Conservation (phyloP, 2,113 vertebrate genomes). For the Thymallus thymallus region DNA sequence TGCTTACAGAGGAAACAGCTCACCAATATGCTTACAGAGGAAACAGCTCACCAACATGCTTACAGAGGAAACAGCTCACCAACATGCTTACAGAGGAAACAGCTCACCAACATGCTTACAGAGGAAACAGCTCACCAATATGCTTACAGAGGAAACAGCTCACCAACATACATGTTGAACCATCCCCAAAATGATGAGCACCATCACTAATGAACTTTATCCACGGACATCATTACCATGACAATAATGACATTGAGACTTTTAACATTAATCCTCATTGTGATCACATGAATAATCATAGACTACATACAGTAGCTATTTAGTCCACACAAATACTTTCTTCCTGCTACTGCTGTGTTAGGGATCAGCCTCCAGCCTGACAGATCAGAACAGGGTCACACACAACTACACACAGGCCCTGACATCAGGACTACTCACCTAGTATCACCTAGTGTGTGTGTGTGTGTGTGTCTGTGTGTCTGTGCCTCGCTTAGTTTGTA, state of each 20-base stretch:
- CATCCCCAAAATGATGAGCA: background rate
- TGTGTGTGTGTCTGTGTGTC: conserved; percentile 4
- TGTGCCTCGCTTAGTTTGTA: background rate
- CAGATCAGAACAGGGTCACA: background rate
- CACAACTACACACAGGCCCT: background rate
- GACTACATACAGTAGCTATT: background rate
- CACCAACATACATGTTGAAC: background rate
- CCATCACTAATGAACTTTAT: background rate
- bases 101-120: background rate
- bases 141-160: too few relatives aligned
- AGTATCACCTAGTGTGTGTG: background rate
- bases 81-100: background rate
- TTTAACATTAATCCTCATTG: background rate
- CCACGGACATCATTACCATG: background rate
- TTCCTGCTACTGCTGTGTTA: background rate
- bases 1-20: too few relatives aligned
- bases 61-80: conserved; percentile 1
- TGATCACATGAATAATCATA: background rate
- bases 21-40: conserved; percentile 9
- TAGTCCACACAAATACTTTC: background rate
- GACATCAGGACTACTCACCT: too few relatives aligned
- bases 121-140: background rate
- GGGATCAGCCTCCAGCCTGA: background rate
- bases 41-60: background rate
- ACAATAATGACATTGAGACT: background rate